Conservation (phyloP, 2,797 vertebrate genomes). For the Neosalanx taihuensis region DNA sequence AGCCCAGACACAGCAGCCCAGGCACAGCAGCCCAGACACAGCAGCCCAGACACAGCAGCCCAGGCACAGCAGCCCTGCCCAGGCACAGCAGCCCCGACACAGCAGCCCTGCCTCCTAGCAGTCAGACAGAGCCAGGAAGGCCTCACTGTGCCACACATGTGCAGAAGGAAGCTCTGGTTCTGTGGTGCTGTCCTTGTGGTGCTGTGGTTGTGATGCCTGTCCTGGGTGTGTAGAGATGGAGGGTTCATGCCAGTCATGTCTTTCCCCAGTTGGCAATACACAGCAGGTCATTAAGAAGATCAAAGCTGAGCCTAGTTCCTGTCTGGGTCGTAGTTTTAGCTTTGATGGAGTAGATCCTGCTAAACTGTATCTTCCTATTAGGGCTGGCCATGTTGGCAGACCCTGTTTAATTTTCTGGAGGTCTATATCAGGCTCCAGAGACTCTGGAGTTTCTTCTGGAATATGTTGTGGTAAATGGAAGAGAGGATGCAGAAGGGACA, state of each 20-base stretch:
- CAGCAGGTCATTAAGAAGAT: slow-evolving; percentile 70
- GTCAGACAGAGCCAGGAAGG: slow-evolving; percentile 60
- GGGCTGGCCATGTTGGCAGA: neutral
- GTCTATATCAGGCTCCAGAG: slow-evolving; percentile 9
- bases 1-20: too few relatives aligned
- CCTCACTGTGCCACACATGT: slow-evolving; percentile 54
- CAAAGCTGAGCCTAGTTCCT: slow-evolving; percentile 74
- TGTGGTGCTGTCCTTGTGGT: too few relatives aligned
- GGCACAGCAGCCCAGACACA: too few relatives aligned
- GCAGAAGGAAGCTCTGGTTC: slow-evolving; percentile 2
- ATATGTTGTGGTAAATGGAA: slow-evolving; percentile 13
- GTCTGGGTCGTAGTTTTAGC: slow-evolving; percentile 77
- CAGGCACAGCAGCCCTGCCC: too few relatives aligned
- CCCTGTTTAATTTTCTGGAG: slow-evolving; percentile 10
- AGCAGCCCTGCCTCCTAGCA: slow-evolving; percentile 43
- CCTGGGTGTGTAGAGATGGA: too few relatives aligned
- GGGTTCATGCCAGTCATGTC: too few relatives aligned
- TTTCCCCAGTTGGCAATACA: slow-evolving; percentile 54
- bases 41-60: too few relatives aligned
- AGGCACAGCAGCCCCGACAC: too few relatives aligned
- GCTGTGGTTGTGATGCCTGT: too few relatives aligned
- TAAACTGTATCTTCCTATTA: slow-evolving; percentile 80
- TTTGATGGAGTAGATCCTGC: slow-evolving; percentile 80
- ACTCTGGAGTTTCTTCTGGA: slow-evolving; percentile 31
- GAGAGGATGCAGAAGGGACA: slow-evolving; percentile 15